These are phyloP conservation scores for Petrosia ficiformis DNA, from an alignment of 37 sponge, comb jelly and placozoan genomes.

Conservation along the genomic window DNA sequence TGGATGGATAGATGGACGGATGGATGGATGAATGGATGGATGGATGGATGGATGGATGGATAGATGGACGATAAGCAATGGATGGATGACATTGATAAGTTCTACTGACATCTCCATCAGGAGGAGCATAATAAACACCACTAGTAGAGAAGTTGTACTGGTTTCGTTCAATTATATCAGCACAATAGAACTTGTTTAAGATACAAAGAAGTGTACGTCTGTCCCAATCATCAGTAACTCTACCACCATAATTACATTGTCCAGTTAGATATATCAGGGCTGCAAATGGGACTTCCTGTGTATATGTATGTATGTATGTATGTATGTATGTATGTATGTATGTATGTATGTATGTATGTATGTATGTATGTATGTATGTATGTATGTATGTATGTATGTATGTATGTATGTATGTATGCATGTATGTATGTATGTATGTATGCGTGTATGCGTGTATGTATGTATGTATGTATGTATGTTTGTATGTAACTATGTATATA, in stretches of 20 bases:
- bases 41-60: too few species aligned
- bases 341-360: background rate
- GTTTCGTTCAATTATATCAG: constrained; percentile 57
- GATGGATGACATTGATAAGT: too few species aligned
- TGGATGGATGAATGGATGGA: too few species aligned
- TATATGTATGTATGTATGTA: background rate
- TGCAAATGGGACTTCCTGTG: constrained; percentile 90
- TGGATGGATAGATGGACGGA: too few species aligned
- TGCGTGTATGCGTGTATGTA: background rate
- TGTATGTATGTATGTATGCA: background rate
- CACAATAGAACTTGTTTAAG: constrained; percentile 94
- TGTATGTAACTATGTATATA: constrained; percentile 1
- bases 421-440: too few species aligned
- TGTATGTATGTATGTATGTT: background rate
- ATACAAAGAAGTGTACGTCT: constrained; percentile 89
- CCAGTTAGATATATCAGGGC: constrained; percentile 96
- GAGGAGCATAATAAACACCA: constrained; percentile 89
- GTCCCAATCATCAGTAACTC: constrained; percentile 99
- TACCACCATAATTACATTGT: constrained; percentile 99
- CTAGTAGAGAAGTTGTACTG: constrained; percentile 87
- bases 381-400: background rate
- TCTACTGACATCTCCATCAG: constrained; percentile 88
- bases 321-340: background rate
- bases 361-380: background rate
- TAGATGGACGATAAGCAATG: too few species aligned